Conservation (phyloP, 2,113 vertebrate species). For the Hippocampus zosterae region DNA sequence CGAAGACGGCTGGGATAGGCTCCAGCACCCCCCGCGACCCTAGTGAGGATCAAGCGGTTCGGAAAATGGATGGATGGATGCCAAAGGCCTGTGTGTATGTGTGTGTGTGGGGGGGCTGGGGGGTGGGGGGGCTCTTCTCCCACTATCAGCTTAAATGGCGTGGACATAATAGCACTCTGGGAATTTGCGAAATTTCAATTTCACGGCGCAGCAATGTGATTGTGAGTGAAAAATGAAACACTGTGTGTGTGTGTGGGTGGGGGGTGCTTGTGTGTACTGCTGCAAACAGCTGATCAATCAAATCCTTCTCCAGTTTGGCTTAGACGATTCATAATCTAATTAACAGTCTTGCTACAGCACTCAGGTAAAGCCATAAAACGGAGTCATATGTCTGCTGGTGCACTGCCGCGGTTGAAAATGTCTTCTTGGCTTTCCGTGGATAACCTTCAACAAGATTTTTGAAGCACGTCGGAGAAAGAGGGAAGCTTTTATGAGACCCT, state of each 20-base stretch:
- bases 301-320: background rate
- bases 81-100: background rate
- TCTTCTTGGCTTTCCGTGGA: background rate
- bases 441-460: background rate
- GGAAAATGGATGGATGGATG: too few relatives aligned
- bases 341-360: background rate
- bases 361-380: background rate
- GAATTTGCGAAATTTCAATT: background rate
- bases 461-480: background rate
- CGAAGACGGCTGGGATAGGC: too few relatives aligned
- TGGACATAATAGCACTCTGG: background rate
- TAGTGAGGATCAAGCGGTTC: too few relatives aligned
- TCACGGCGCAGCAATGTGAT: background rate
- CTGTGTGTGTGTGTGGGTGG: background rate
- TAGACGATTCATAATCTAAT: background rate
- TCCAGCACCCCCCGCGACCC: too few relatives aligned
- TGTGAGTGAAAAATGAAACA: background rate
- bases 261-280: background rate
- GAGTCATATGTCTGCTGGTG: background rate
- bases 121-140: background rate
- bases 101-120: too few relatives aligned
- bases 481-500: background rate
- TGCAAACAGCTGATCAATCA: slow-evolving; percentile 1
- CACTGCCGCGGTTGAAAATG: background rate
- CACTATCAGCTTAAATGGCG: background rate